Percentiles rank a stretch among this genome's conserved stretches.
These are phyloP conservation scores for Drosophila tristis DNA, from an alignment of 1,140 invertebrate genomes.

Conservation along the genomic window DNA sequence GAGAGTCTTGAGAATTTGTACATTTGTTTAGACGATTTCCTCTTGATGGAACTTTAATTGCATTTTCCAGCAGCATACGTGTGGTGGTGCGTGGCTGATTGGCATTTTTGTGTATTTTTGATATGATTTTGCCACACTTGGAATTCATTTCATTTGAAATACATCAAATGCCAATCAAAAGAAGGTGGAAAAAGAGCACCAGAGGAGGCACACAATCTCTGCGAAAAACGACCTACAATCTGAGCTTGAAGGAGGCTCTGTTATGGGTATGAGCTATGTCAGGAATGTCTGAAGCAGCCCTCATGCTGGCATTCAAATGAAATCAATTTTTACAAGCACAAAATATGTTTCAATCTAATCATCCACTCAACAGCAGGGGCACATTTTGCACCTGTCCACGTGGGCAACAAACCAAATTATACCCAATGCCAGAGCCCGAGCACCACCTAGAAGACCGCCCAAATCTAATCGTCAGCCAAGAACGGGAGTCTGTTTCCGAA, in stretches of 20 bases:
- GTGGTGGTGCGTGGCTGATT: slow-evolving; percentile 8
- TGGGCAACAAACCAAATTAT: no score
- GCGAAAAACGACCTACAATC: neutral
- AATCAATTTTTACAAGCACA: slow-evolving; percentile 43
- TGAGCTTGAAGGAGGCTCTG: neutral
- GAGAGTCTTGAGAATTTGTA: neutral
- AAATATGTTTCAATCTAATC: slow-evolving; percentile 46
- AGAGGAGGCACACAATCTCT: neutral
- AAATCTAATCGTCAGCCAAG: no score
- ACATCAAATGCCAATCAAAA: slow-evolving; percentile 6
- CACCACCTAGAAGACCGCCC: no score
- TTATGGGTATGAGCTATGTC: no score
- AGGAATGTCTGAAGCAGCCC: slow-evolving; percentile 5
- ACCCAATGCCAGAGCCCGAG: no score
- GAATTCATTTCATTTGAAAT: slow-evolving; percentile 29
- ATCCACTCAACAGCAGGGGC: slow-evolving; percentile 8
- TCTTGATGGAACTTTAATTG: slow-evolving; percentile 9
- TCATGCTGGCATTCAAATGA: slow-evolving; percentile 34
- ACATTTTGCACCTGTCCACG: slow-evolving; percentile 44
- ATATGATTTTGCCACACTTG: slow-evolving; percentile 16
- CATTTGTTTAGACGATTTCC: neutral
- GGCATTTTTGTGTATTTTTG: slow-evolving; percentile 20
- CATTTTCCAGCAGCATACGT: neutral
- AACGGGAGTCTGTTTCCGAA: no score
- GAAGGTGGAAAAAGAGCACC: neutral